These are phyloP conservation scores for Pachycephala philippinensis DNA, from an alignment of 2,113 vertebrate genomes.

Conservation along the genomic window DNA sequence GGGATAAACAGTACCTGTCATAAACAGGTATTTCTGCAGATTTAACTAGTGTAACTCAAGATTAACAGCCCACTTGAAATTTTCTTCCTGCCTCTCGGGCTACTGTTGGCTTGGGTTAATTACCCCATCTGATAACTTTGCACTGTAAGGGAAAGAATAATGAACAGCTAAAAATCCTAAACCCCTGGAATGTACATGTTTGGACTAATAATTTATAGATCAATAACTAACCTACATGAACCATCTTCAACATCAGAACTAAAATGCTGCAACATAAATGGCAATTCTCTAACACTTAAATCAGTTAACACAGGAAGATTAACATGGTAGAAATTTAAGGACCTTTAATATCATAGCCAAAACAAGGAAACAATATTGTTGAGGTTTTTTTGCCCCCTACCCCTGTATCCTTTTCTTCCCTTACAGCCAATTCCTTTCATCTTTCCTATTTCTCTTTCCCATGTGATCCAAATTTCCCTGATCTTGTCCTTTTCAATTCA, in stretches of 20 bases:
- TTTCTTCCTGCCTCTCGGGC: neutral
- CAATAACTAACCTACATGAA: neutral
- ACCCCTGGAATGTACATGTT: neutral
- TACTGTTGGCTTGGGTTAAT: neutral
- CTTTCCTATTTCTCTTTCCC: neutral
- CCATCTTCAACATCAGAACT: neutral
- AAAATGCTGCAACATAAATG: neutral
- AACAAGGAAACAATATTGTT: neutral
- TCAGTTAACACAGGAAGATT: neutral
- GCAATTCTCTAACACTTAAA: neutral
- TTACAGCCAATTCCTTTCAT: neutral
- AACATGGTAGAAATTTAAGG: neutral
- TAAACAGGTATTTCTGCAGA: neutral
- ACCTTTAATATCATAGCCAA: neutral
- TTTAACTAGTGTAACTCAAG: neutral
- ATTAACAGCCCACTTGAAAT: neutral
- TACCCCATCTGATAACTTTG: neutral
- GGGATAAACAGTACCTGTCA: neutral
- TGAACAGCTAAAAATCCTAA: neutral
- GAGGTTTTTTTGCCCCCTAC: neutral
- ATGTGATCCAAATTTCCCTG: neutral
- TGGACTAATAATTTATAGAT: neutral
- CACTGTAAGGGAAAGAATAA: neutral
- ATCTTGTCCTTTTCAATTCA: conserved; percentile 29
- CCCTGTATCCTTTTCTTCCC: neutral